Base-by-base conservation (phyloP, 2,113 vertebrate genomes). In the Marmota monax region DNA sequence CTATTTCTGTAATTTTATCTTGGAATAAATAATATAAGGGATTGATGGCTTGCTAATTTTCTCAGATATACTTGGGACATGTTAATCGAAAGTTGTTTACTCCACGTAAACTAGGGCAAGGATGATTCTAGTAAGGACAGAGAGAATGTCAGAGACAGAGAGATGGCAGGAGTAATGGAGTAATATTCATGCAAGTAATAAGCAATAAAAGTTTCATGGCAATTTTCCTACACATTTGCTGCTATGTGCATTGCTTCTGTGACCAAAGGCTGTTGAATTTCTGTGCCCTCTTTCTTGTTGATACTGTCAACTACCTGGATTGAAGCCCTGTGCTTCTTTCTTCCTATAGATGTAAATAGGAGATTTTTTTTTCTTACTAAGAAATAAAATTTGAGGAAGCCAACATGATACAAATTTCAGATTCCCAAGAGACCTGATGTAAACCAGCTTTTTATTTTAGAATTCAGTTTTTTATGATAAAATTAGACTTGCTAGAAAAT, bases 401-500 rank as follows among this genome's bases (percentile, higher is more conserved):
- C 72, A 88, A n/a, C 80, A 42, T 67, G 51, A 39, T 20, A 84
- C 37, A 94, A 37, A 92, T 70, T 87, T 80, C 23, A 96, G 58
- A 84, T 65, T 74, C 63, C 45, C 72, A 86, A 58, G 27, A 92
- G 61, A 70, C 14, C 23, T 65, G 32, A 20, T 86, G 70, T 51
- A 93, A 89, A 37, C 29, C 7, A 61, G 16, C 29, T 95, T 92
- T 45, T 90, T 79, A 95, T 96, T 95, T 92, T 70, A 92, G 39
- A 94, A 17, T 20, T 82, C 18, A 78, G 58, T 20, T 85, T 56
- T 92, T 45, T 45, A 70, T 93, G 23, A 92, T 89, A 94, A 70
- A 92, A 90, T 94, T 93, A 90, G 76, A 90, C n/a, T 84, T 87
- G 29, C n/a, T 72, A 72, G 67, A 84, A 97, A 94, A 93, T 89